Percentiles rank a stretch among this genome's conserved stretches.
These are phyloP conservation scores for Parauchenoglanis ngamensis DNA, from an alignment of 2,797 vertebrate species.

Conservation along the genomic window DNA sequence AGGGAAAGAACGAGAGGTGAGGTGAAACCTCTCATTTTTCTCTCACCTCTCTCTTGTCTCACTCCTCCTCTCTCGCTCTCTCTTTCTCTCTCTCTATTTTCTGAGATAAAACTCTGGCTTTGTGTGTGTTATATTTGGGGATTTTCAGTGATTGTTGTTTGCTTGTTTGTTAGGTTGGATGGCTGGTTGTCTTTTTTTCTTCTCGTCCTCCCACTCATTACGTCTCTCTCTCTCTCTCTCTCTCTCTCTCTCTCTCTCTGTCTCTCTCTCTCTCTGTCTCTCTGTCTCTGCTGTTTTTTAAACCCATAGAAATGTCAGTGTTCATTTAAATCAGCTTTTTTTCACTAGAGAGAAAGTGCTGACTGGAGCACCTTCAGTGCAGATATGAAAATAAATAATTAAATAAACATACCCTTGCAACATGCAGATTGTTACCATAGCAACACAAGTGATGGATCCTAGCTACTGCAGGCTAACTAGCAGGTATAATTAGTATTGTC, in stretches of 20 bases:
- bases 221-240: background rate
- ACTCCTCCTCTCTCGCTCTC: slow-evolving; percentile 24
- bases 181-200: background rate
- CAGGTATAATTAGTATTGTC: background rate
- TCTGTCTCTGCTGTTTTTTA: background rate
- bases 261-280: background rate
- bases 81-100: slow-evolving; percentile 10
- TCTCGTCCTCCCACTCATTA: slow-evolving; percentile 11
- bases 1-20: background rate
- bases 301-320: slow-evolving; percentile 4
- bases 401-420: background rate
- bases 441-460: background rate
- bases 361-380: slow-evolving; percentile 1
- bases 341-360: background rate
- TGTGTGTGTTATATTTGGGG: background rate
- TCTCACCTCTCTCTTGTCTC: slow-evolving; percentile 13
- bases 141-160: no score
- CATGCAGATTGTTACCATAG: slow-evolving; percentile 3
- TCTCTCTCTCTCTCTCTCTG: background rate
- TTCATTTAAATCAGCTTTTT: slow-evolving; percentile 1
- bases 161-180: background rate
- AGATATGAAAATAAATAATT: background rate
- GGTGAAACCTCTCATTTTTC: background rate
- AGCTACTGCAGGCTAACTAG: background rate
- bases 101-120: background rate